A percentile compares a stretch with the other conserved stretches of the same genome.
phyloP scores from a whole-genome alignment of 2,888 invertebrate species.

The Nebria salina region DNA sequence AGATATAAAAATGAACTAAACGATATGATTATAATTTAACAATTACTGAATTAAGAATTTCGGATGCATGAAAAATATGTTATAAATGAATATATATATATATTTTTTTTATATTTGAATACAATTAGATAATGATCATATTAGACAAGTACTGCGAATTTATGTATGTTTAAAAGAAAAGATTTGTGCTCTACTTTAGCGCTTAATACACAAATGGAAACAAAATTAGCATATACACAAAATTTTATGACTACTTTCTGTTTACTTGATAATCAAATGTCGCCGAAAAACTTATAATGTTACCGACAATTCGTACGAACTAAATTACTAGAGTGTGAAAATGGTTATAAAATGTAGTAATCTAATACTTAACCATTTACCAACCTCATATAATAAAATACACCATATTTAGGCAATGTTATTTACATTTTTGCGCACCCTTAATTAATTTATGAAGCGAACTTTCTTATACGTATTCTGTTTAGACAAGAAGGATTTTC shows the following conservation, averaged over 20 bases:
- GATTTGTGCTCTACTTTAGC: not conserved
- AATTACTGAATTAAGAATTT: not conserved
- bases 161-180: not conserved
- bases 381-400: no score
- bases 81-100: not conserved
- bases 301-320: not conserved
- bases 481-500: no score
- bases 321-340: not conserved
- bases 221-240: not conserved
- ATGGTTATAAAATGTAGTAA: not conserved
- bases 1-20: not conserved
- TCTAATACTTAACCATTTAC: no score
- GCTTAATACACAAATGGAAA: not conserved
- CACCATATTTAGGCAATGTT: no score
- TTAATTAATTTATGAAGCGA: no score
- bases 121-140: not conserved
- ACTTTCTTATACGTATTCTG: no score
- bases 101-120: not conserved
- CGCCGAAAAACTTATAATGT: not conserved
- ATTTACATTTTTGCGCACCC: no score
- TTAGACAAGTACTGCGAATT: not conserved
- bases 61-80: not conserved
- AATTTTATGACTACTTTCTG: not conserved
- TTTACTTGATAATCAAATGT: not conserved
- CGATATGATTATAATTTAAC: not conserved